phyloP scores from a whole-genome alignment of 1,140 invertebrate genomes.

The Ceratina japonica region DNA sequence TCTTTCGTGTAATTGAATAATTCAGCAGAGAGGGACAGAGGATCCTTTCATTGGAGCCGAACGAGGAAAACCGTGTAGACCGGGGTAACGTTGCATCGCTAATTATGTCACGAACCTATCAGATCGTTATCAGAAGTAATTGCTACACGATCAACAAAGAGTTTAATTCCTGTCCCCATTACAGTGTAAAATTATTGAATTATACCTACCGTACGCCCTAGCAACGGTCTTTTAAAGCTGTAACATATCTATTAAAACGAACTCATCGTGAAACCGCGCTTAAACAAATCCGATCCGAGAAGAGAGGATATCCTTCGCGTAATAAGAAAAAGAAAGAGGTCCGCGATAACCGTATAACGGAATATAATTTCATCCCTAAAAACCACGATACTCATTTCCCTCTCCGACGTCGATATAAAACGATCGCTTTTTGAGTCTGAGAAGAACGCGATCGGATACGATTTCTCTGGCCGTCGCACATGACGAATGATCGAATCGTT shows the following conservation, averaged over 20 bases:
- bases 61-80: background rate
- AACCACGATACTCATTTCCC: background rate
- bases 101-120: slow-evolving; percentile 22
- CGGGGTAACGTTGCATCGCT: slow-evolving; percentile 12
- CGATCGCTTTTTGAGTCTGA: background rate
- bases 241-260: background rate
- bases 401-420: background rate
- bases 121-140: slow-evolving; percentile 7
- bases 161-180: slow-evolving; percentile 7
- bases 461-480: background rate
- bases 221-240: too few relatives aligned
- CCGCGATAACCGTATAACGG: too few relatives aligned
- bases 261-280: too few relatives aligned
- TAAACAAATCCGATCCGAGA: background rate
- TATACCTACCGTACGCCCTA: too few relatives aligned
- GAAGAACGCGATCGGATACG: background rate
- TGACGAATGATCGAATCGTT: slow-evolving; percentile 11
- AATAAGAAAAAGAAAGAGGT: too few relatives aligned
- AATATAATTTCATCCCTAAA: background rate
- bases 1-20: slow-evolving; percentile 34
- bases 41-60: slow-evolving; percentile 3
- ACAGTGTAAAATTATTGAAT: background rate
- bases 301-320: too few relatives aligned
- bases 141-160: background rate
- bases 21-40: background rate